phyloP scores from a whole-genome alignment of 2,888 invertebrate genomes.

The Zaprionus bogoriensis region DNA sequence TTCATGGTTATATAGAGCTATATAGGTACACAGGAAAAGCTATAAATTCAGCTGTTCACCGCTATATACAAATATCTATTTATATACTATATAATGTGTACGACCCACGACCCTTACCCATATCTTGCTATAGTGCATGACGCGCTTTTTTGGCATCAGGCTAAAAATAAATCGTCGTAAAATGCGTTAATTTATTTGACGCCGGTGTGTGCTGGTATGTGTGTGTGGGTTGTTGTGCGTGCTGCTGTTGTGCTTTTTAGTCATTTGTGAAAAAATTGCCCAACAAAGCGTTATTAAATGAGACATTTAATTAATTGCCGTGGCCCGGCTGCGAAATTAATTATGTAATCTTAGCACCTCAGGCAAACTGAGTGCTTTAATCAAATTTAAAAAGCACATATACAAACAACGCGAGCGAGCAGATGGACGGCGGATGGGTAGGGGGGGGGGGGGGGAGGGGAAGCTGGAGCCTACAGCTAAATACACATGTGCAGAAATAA shows the following conservation, averaged over 20 bases:
- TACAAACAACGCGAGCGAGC: conserved; percentile 1
- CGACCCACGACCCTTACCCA: no score
- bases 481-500: conserved; percentile 57
- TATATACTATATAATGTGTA: no score
- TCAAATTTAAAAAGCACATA: conserved; percentile 54
- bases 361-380: conserved; percentile 63
- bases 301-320: conserved; percentile 78
- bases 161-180: conserved; percentile 75
- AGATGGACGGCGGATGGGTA: neutral
- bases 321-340: conserved; percentile 67
- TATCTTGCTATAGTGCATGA: conserved; percentile 70
- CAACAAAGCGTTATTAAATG: conserved; percentile 79
- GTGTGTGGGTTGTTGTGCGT: conserved; percentile 29
- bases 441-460: neutral
- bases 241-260: conserved; percentile 64
- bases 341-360: conserved; percentile 77
- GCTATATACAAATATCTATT: no score
- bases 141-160: conserved; percentile 64
- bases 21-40: no score
- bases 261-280: conserved; percentile 70
- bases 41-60: no score
- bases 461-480: conserved; percentile 30
- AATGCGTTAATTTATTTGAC: conserved; percentile 46
- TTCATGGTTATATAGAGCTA: no score
- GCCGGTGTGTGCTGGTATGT: conserved; percentile 18